These are phyloP conservation scores for Dolichotis patagonum DNA, from an alignment of 2,113 vertebrate genomes.

Conservation along the genomic window DNA sequence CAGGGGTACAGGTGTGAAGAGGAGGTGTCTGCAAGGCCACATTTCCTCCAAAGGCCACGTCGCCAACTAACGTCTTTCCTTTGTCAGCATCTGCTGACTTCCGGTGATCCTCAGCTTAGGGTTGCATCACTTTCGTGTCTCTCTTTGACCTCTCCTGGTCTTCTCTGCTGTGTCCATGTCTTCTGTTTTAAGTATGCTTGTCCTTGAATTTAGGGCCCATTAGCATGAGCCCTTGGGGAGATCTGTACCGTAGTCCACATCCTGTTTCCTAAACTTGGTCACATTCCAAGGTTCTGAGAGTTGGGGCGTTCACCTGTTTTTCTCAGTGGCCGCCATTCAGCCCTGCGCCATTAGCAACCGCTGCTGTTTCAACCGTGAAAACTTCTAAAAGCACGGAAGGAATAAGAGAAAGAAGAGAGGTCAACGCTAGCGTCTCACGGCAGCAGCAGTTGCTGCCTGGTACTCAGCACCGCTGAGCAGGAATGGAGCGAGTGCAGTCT, in stretches of 20 bases:
- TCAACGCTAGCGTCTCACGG: not conserved
- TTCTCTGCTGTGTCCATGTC: not conserved
- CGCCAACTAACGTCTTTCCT: not conserved
- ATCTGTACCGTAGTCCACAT: not conserved
- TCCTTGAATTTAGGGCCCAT: not conserved
- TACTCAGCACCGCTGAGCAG: no score
- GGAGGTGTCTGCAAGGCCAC: not conserved
- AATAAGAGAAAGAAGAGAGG: not conserved
- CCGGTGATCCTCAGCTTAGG: rapidly evolving
- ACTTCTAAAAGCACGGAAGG: not conserved
- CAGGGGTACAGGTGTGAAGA: not conserved
- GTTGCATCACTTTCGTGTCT: rapidly evolving
- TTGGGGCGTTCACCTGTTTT: not conserved
- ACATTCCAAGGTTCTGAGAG: not conserved
- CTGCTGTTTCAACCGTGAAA: not conserved
- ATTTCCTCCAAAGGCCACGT: not conserved
- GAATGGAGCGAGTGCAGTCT: not conserved
- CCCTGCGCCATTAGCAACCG: not conserved
- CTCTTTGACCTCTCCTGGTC: not conserved
- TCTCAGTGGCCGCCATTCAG: not conserved
- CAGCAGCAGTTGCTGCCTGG: not conserved
- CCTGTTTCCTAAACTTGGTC: not conserved
- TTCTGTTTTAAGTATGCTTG: not conserved
- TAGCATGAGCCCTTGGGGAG: not conserved
- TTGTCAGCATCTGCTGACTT: not conserved